Conservation (phyloP, 2,797 vertebrate species). For the Atherinosoma microstoma region DNA sequence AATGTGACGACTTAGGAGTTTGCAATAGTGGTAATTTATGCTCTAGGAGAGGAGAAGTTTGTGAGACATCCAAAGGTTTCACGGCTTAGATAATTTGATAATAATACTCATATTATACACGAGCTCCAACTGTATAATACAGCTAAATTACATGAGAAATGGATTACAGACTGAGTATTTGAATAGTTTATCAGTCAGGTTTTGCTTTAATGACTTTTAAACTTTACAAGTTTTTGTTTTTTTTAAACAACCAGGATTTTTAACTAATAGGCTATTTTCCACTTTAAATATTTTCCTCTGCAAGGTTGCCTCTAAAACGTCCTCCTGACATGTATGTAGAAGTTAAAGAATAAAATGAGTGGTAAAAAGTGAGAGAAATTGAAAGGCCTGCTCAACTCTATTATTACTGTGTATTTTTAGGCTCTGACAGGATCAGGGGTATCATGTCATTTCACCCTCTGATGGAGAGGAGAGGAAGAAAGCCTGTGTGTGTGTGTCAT, state of each 20-base stretch:
- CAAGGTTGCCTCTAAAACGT: not conserved
- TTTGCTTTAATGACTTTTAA: not conserved
- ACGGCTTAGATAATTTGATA: not conserved
- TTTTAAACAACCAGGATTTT: not conserved
- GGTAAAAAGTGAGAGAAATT: conserved; percentile 29
- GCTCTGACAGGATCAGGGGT: conserved; percentile 55
- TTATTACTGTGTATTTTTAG: conserved; percentile 48
- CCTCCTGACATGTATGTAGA: conserved; percentile 15
- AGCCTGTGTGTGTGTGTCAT: conserved; percentile 31
- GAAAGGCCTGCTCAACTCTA: conserved; percentile 26
- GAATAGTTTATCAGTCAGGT: not conserved
- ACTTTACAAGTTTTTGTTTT: not conserved
- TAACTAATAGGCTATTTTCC: not conserved
- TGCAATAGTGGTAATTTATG: not conserved
- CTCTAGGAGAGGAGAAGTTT: not conserved
- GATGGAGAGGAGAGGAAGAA: conserved; percentile 41
- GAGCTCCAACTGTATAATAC: not conserved
- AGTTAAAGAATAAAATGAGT: conserved; percentile 9
- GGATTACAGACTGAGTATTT: not conserved
- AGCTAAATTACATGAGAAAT: not conserved
- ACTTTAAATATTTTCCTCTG: not conserved
- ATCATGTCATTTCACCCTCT: conserved; percentile 63
- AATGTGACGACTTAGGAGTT: not conserved
- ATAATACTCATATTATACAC: not conserved
- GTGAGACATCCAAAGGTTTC: not conserved